Evolutionary conservation across 2,888 invertebrate species (phyloP).

Genomic region (Platerodrilus igneus): DNA sequence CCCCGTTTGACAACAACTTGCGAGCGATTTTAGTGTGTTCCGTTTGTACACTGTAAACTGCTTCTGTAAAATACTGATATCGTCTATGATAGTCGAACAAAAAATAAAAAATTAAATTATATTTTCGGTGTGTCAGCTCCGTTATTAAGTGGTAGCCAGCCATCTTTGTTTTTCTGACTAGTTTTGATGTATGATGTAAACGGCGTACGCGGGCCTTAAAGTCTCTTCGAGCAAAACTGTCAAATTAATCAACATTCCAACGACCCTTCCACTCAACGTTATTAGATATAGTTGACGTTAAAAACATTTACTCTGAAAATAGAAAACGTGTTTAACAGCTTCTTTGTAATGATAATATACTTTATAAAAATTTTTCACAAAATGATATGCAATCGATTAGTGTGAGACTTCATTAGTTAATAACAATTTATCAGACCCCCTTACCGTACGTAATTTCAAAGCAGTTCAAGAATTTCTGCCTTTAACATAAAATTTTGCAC

Average conservation of each 20-base stretch:
- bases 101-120: constrained; percentile 45
- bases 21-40: constrained; percentile 19
- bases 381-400: too few relatives aligned
- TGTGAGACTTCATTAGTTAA: too few relatives aligned
- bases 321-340: constrained; percentile 17
- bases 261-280: constrained; percentile 34
- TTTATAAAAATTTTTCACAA: too few relatives aligned
- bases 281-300: constrained; percentile 36
- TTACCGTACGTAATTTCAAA: too few relatives aligned
- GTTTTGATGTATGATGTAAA: constrained; percentile 42
- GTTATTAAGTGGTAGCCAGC: constrained; percentile 43
- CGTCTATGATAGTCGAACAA: constrained; percentile 30
- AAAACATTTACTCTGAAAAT: constrained; percentile 18
- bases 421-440: too few relatives aligned
- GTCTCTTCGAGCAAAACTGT: constrained; percentile 39
- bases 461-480: too few relatives aligned
- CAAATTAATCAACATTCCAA: constrained; percentile 43
- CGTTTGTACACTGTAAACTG: constrained; percentile 13
- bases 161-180: constrained; percentile 41
- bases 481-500: too few relatives aligned
- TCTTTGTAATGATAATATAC: too few relatives aligned
- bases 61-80: constrained; percentile 23
- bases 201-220: constrained; percentile 38
- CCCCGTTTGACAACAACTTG: constrained; percentile 34
- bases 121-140: constrained; percentile 44